Conservation (phyloP, 2,888 invertebrate species). For the Sycophila texana region DNA sequence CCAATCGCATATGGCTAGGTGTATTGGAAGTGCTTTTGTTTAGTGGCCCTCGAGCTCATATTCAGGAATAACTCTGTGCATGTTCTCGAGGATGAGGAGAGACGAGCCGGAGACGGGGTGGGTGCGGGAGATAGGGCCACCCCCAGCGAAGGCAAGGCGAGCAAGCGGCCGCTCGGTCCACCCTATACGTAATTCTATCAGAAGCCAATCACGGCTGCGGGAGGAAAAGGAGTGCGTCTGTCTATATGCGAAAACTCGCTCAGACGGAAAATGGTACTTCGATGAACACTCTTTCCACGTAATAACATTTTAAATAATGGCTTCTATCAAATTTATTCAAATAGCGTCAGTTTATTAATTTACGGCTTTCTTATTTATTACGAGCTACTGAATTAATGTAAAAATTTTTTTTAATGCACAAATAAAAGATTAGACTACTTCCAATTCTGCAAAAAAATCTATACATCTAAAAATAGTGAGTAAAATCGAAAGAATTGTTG, state of each 20-base stretch:
- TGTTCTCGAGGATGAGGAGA: background rate
- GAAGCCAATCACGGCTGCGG: slow-evolving; percentile 73
- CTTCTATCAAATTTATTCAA: slow-evolving; percentile 25
- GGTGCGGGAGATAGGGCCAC: slow-evolving; percentile 31
- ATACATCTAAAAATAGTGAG: too few species aligned
- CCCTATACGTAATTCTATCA: slow-evolving; percentile 74
- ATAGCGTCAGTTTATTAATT: slow-evolving; percentile 2
- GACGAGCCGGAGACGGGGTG: slow-evolving; percentile 25
- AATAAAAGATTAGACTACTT: too few species aligned
- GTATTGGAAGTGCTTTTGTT: slow-evolving; percentile 41
- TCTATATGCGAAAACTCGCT: slow-evolving; percentile 67
- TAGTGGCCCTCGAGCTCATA: slow-evolving; percentile 24
- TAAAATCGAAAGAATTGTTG: too few species aligned
- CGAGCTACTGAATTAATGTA: too few species aligned
- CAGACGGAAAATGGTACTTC: slow-evolving; percentile 62
- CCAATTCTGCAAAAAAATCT: too few species aligned
- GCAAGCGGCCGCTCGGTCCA: slow-evolving; percentile 58
- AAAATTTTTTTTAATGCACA: too few species aligned
- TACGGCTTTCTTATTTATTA: background rate
- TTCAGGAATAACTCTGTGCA: slow-evolving; percentile 11
- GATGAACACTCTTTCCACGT: slow-evolving; percentile 34
- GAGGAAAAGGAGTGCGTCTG: slow-evolving; percentile 61
- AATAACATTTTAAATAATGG: slow-evolving; percentile 52
- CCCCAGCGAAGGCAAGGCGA: slow-evolving; percentile 36
- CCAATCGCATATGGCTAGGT: slow-evolving; percentile 40